phyloP scores from a whole-genome alignment of 2,888 invertebrate species.

The Hypolimnas misippus region DNA sequence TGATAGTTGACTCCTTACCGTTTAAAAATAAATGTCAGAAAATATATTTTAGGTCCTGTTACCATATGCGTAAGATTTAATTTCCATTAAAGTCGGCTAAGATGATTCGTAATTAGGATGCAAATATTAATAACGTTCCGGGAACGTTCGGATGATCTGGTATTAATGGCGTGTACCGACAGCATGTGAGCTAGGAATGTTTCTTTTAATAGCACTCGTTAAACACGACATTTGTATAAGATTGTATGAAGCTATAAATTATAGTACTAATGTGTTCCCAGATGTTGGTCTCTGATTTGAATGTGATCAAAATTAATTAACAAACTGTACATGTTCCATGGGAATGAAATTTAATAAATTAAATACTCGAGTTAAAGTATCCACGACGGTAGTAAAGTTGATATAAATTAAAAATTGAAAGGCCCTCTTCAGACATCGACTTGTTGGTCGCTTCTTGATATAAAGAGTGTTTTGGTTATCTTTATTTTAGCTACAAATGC shows the following conservation, averaged over 20 bases:
- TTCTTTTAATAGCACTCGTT: constrained; percentile 16
- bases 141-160: constrained; percentile 7
- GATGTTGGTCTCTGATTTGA: constrained; percentile 1
- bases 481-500: too few species aligned
- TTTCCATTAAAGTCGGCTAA: neutral
- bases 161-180: neutral
- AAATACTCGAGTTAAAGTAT: neutral
- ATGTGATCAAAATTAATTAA: constrained; percentile 6
- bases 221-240: neutral
- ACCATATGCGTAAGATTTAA: neutral
- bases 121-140: constrained; percentile 21
- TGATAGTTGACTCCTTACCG: neutral
- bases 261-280: constrained; percentile 7
- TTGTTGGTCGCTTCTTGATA: too few species aligned
- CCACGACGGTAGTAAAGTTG: too few species aligned
- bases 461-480: too few species aligned
- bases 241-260: constrained; percentile 9
- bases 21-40: neutral
- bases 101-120: constrained; percentile 4
- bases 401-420: too few species aligned
- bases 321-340: neutral
- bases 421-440: too few species aligned
- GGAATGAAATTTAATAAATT: neutral
- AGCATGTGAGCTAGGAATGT: constrained; percentile 14
- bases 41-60: neutral